A percentile compares a stretch with the other conserved stretches of the same genome.
Evolutionary conservation across 2,113 vertebrate species (phyloP).

Genomic region (Anser cygnoides): DNA sequence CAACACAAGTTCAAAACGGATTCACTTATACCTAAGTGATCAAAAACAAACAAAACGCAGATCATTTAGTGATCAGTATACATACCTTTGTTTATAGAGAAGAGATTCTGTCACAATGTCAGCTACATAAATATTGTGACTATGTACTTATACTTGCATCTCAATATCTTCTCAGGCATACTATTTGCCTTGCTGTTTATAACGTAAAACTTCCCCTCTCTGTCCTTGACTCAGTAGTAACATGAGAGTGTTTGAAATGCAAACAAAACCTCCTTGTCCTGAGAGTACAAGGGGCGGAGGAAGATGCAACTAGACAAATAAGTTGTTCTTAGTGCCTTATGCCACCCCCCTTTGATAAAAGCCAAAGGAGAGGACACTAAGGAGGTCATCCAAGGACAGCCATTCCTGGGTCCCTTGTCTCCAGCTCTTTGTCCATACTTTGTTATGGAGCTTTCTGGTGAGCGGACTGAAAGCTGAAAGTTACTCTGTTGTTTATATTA

Average conservation of each 20-base stretch:
- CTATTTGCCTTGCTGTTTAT: slow-evolving; percentile 3
- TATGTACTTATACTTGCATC: not conserved
- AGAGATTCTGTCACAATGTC: not conserved
- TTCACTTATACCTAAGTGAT: not conserved
- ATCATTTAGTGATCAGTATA: not conserved
- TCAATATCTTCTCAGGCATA: not conserved
- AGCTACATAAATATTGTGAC: not conserved
- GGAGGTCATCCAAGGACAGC: not conserved
- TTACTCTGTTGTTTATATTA: not conserved
- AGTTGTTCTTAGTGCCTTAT: not conserved
- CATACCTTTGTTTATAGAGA: not conserved
- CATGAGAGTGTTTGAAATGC: slow-evolving; percentile 17
- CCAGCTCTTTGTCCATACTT: not conserved
- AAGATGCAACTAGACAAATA: slow-evolving; percentile 3
- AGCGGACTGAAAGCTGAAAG: not conserved
- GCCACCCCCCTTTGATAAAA: not conserved
- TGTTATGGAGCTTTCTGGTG: not conserved
- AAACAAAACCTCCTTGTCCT: slow-evolving; percentile 59
- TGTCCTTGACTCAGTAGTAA: slow-evolving; percentile 44
- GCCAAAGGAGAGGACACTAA: not conserved
- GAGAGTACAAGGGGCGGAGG: not conserved
- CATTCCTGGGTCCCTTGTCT: not conserved
- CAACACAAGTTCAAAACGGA: not conserved
- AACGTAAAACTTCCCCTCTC: slow-evolving; percentile 11
- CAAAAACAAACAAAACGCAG: not conserved